A percentile compares a stretch with the other conserved stretches of the same genome.
phyloP scores from a whole-genome alignment of 2,888 invertebrate genomes.

The Laothoe populi region DNA sequence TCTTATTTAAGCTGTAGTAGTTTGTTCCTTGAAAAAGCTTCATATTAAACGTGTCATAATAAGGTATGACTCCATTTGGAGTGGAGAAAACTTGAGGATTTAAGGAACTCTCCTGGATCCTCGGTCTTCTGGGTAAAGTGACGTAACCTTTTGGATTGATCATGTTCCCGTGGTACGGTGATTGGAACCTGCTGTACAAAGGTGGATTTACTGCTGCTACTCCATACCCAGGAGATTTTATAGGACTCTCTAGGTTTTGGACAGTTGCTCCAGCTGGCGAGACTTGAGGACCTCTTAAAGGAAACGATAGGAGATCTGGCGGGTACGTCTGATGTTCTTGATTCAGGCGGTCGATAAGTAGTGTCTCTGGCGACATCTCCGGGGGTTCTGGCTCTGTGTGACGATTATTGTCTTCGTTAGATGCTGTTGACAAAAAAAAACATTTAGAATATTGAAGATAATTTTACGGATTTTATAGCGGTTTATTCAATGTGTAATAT shows the following conservation, averaged over 20 bases:
- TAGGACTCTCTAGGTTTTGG: slow-evolving; percentile 59
- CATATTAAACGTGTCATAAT: slow-evolving; percentile 92
- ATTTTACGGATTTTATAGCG: too few relatives aligned
- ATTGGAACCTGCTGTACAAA: slow-evolving; percentile 82
- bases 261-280: slow-evolving; percentile 79
- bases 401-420: slow-evolving; percentile 86
- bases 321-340: slow-evolving; percentile 88
- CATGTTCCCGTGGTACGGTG: slow-evolving; percentile 84
- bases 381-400: slow-evolving; percentile 85
- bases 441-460: background rate
- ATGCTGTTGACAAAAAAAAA: slow-evolving; percentile 66
- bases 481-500: too few relatives aligned
- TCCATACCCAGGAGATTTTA: slow-evolving; percentile 72
- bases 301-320: slow-evolving; percentile 92
- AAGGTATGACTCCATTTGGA: slow-evolving; percentile 79
- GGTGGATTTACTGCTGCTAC: slow-evolving; percentile 59
- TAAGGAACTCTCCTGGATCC: slow-evolving; percentile 85
- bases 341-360: slow-evolving; percentile 71
- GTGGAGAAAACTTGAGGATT: slow-evolving; percentile 71
- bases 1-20: slow-evolving; percentile 90
- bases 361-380: slow-evolving; percentile 77
- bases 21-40: slow-evolving; percentile 94
- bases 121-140: slow-evolving; percentile 93
- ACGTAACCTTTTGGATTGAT: slow-evolving; percentile 90
- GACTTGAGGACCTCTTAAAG: slow-evolving; percentile 78